A percentile compares a stretch with the other conserved stretches of the same genome.
phyloP scores from a whole-genome alignment of 1,140 invertebrate genomes.

The Drosophila biarmipes region DNA sequence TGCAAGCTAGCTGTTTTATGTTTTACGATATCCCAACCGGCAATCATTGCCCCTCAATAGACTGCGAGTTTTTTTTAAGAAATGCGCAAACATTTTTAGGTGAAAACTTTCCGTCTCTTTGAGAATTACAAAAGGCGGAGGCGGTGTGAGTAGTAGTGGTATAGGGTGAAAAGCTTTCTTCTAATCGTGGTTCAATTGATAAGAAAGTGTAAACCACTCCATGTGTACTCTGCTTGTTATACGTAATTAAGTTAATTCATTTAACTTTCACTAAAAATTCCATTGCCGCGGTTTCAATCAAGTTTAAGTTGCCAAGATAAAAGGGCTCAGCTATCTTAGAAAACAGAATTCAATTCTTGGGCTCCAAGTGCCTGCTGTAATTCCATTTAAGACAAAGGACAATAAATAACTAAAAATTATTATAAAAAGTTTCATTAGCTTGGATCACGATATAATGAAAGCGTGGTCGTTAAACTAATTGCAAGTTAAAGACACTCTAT shows the following conservation, averaged over 20 bases:
- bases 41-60: conserved; percentile 22
- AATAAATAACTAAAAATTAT: not conserved
- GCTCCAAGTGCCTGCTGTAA: not conserved
- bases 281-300: not conserved
- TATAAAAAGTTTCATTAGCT: conserved; percentile 24
- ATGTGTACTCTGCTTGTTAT: not conserved
- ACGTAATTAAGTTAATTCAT: not conserved
- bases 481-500: conserved; percentile 22
- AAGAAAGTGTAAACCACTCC: not conserved
- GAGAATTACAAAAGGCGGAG: not conserved
- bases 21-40: conserved; percentile 39
- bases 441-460: conserved; percentile 30
- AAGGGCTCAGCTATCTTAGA: not conserved
- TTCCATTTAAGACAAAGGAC: not conserved
- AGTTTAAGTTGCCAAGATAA: not conserved
- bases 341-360: not conserved
- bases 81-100: conserved; percentile 27
- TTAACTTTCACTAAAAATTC: not conserved
- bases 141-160: not conserved
- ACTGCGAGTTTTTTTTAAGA: conserved; percentile 6
- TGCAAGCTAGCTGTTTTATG: conserved; percentile 4
- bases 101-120: conserved; percentile 24
- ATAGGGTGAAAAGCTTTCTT: not conserved
- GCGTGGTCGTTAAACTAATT: conserved; percentile 35
- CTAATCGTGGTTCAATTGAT: not conserved